These are phyloP conservation scores for Etheostoma nigrum DNA, from an alignment of 2,797 vertebrate species.

Conservation along the genomic window DNA sequence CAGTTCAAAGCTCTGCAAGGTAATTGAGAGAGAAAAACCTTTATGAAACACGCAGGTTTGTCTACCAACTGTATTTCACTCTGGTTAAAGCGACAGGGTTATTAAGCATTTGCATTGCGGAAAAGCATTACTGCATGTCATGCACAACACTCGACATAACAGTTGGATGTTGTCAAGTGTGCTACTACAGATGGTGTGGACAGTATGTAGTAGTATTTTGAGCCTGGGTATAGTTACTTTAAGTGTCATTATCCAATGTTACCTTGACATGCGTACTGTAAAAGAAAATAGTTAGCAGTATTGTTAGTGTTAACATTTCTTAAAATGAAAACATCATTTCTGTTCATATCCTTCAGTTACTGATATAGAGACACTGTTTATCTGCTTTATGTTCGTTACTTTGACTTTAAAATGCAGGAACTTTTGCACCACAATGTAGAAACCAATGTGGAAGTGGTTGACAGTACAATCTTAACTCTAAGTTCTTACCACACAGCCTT, in stretches of 20 bases:
- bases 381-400: neutral
- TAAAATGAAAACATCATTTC: neutral
- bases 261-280: neutral
- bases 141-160: neutral
- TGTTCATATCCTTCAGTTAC: neutral
- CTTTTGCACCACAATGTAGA: neutral
- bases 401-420: neutral
- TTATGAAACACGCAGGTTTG: neutral
- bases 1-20: slow-evolving; percentile 16
- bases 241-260: neutral
- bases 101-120: neutral
- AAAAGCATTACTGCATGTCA: neutral
- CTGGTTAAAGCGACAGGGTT: neutral
- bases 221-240: neutral
- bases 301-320: neutral
- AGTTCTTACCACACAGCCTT: too few relatives aligned
- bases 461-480: slow-evolving; percentile 13
- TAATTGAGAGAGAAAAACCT: neutral
- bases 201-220: neutral
- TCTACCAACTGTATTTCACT: neutral
- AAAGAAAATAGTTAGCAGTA: too few relatives aligned
- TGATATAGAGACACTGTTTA: neutral
- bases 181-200: neutral
- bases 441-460: neutral
- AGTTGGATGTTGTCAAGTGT: neutral